These are phyloP conservation scores for Varecia variegata DNA, from an alignment of 2,797 vertebrate species.

Conservation along the genomic window DNA sequence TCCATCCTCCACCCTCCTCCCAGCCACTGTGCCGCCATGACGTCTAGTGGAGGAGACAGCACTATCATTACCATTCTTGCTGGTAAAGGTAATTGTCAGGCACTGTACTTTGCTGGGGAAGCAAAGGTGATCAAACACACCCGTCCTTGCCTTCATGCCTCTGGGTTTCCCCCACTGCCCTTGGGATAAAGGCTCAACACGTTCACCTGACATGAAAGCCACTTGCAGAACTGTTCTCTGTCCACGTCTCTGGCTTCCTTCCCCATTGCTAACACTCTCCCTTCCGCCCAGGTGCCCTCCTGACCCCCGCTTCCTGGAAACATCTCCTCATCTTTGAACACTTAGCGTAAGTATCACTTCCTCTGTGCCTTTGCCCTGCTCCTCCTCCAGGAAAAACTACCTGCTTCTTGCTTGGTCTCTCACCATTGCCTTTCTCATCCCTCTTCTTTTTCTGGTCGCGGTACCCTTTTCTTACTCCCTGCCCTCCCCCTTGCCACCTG, in stretches of 20 bases:
- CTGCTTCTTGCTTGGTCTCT: background rate
- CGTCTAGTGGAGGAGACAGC: background rate
- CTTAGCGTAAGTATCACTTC: background rate
- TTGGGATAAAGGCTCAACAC: background rate
- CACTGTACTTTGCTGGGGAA: background rate
- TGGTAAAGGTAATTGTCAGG: background rate
- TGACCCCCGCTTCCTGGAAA: background rate
- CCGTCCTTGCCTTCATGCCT: background rate
- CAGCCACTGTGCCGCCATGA: background rate
- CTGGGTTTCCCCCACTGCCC: too few species aligned
- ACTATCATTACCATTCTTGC: background rate
- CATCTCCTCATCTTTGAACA: background rate
- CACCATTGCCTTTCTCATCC: background rate
- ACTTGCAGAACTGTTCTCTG: background rate
- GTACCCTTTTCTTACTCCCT: background rate
- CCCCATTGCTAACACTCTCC: background rate
- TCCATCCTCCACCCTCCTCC: background rate
- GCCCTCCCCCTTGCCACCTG: fast-evolving
- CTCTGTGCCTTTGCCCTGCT: background rate
- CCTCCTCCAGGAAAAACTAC: background rate
- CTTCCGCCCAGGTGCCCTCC: background rate
- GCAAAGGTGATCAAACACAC: background rate
- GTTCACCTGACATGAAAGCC: background rate
- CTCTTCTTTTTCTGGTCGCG: background rate
- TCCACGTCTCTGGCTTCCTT: background rate